A percentile compares a stretch with the other conserved stretches of the same genome.
Conservation (phyloP, 2,888 invertebrate species). For the Plebejus melissa region DNA sequence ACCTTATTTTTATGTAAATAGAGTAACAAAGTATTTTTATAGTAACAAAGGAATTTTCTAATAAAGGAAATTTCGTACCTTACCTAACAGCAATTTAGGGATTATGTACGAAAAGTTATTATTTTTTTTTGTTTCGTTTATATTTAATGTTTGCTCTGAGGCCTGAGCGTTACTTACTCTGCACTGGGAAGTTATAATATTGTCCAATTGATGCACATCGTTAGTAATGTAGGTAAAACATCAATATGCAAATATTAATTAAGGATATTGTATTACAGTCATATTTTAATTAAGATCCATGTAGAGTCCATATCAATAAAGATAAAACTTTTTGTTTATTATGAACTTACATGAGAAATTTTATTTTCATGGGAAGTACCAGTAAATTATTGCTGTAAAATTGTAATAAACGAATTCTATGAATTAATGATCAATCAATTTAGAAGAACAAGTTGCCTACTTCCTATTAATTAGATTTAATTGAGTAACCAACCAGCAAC, state of each 20-base stretch:
- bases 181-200: conserved; percentile 40
- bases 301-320: background rate
- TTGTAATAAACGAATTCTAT: too few relatives aligned
- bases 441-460: background rate
- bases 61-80: background rate
- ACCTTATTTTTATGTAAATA: background rate
- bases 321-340: background rate
- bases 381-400: background rate
- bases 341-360: background rate
- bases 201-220: conserved; percentile 44
- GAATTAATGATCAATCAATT: background rate
- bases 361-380: background rate
- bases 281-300: background rate
- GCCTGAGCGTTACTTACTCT: conserved; percentile 36
- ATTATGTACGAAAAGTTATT: too few relatives aligned
- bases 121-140: background rate
- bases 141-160: conserved; percentile 28
- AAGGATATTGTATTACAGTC: conserved; percentile 39
- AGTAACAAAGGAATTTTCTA: background rate
- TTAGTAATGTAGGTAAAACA: conserved; percentile 43
- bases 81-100: too few relatives aligned
- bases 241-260: conserved; percentile 41
- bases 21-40: background rate
- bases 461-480: conserved; percentile 20
- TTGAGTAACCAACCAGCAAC: conserved; percentile 19